Conservation (phyloP, 2,797 vertebrate species). For the Sebastes hubbsi region DNA sequence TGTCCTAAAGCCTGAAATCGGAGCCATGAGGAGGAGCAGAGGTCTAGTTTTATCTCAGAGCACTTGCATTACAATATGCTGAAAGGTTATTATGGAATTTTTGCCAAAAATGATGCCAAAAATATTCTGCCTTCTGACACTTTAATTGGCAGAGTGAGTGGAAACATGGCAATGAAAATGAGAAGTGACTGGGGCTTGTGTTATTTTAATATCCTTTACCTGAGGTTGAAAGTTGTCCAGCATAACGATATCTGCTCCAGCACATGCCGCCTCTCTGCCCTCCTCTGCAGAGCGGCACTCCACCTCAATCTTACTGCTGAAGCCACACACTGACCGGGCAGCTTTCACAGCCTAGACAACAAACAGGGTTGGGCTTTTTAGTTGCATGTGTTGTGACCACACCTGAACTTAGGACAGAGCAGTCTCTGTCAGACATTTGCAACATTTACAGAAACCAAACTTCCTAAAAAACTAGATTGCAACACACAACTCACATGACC, state of each 20-base stretch:
- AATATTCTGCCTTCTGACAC: too few relatives aligned
- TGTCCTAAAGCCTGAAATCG: too few relatives aligned
- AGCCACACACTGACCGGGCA: conserved; percentile 74
- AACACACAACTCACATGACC: background rate
- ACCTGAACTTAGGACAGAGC: background rate
- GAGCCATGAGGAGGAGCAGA: too few relatives aligned
- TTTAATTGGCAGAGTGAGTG: background rate
- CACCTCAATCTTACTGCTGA: conserved; percentile 86
- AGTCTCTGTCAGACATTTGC: background rate
- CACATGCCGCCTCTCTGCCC: conserved; percentile 75
- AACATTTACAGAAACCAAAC: background rate
- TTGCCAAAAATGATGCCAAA: too few relatives aligned
- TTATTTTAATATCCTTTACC: conserved; percentile 59
- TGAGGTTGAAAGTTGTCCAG: conserved; percentile 87
- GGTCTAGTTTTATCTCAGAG: too few relatives aligned
- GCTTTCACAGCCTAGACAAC: conserved; percentile 76
- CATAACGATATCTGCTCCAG: conserved; percentile 85
- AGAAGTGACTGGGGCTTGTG: background rate
- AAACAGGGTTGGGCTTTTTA: background rate
- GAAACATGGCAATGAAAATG: background rate
- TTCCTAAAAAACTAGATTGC: background rate
- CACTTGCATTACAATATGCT: too few relatives aligned
- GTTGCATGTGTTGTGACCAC: background rate
- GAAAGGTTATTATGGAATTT: too few relatives aligned
- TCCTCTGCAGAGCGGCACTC: conserved; percentile 82